These are phyloP conservation scores for Anadara kagoshimensis DNA, from an alignment of 1,140 invertebrate genomes.

Conservation along the genomic window DNA sequence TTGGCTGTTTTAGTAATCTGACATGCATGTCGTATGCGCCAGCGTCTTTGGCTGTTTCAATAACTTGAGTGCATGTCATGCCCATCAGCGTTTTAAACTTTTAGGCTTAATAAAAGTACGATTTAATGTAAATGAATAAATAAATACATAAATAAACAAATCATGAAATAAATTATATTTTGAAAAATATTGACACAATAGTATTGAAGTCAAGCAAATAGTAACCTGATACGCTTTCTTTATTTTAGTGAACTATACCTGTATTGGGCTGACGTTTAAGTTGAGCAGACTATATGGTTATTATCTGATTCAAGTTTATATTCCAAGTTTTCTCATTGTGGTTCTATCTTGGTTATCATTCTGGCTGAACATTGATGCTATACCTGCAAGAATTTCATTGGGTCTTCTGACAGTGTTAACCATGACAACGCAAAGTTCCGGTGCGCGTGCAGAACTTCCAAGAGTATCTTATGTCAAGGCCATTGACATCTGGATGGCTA, in stretches of 20 bases:
- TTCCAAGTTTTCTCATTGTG: constrained; percentile 94
- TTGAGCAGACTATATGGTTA: constrained; percentile 92
- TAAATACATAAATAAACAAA: no score
- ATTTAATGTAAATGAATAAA: no score
- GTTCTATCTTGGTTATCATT: constrained; percentile 97
- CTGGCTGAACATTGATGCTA: constrained; percentile 83
- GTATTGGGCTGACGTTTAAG: constrained; percentile 32
- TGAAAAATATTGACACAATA: no score
- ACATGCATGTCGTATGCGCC: no score
- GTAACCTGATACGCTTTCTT: background rate
- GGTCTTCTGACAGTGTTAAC: constrained; percentile 72
- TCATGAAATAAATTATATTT: no score
- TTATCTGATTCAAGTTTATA: constrained; percentile 93
- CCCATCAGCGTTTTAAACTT: no score
- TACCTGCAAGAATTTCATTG: constrained; percentile 77
- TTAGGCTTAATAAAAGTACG: no score
- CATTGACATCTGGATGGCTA: constrained; percentile 90
- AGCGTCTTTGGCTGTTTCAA: no score
- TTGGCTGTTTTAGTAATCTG: no score
- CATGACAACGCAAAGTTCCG: constrained; percentile 64
- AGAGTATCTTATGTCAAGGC: constrained; percentile 82
- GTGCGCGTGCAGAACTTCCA: constrained; percentile 56
- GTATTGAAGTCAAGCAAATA: no score
- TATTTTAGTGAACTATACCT: constrained; percentile 21
- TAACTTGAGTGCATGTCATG: no score